phyloP scores from a whole-genome alignment of 2,113 vertebrate species.

The Pipa parva region DNA sequence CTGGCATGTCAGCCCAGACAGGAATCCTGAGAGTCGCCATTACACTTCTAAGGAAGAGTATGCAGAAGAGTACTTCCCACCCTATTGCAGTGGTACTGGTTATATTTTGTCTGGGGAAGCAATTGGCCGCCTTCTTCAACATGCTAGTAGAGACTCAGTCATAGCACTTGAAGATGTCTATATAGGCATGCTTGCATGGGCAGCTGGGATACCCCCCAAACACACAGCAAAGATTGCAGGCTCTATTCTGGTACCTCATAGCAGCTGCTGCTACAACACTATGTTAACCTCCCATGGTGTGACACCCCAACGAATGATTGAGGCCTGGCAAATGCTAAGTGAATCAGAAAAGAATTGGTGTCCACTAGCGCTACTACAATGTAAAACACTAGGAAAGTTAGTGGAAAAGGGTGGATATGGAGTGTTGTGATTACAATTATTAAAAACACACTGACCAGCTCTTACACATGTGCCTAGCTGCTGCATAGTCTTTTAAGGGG shows the following conservation, averaged over 20 bases:
- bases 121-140: slow-evolving; percentile 64
- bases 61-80: slow-evolving; percentile 60
- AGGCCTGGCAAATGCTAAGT: slow-evolving; percentile 60
- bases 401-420: background rate
- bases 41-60: slow-evolving; percentile 64
- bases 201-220: slow-evolving; percentile 68
- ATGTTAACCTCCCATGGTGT: slow-evolving; percentile 74
- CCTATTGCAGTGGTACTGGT: slow-evolving; percentile 82
- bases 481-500: too few species aligned
- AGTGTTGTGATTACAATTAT: background rate
- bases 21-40: slow-evolving; percentile 62
- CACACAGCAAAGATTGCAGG: slow-evolving; percentile 75
- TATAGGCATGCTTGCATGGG: slow-evolving; percentile 70
- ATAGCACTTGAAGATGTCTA: slow-evolving; percentile 79
- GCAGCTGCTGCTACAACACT: slow-evolving; percentile 76
- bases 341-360: slow-evolving; percentile 44
- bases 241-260: slow-evolving; percentile 62
- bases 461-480: too few species aligned
- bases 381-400: slow-evolving; percentile 62
- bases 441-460: too few species aligned
- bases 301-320: slow-evolving; percentile 60
- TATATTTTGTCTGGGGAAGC: slow-evolving; percentile 75
- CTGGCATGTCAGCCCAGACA: slow-evolving; percentile 62
- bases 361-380: slow-evolving; percentile 61
- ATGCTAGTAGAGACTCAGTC: slow-evolving; percentile 52